Conservation (phyloP, 2,113 vertebrate species). For the Ictalurus furcatus region DNA sequence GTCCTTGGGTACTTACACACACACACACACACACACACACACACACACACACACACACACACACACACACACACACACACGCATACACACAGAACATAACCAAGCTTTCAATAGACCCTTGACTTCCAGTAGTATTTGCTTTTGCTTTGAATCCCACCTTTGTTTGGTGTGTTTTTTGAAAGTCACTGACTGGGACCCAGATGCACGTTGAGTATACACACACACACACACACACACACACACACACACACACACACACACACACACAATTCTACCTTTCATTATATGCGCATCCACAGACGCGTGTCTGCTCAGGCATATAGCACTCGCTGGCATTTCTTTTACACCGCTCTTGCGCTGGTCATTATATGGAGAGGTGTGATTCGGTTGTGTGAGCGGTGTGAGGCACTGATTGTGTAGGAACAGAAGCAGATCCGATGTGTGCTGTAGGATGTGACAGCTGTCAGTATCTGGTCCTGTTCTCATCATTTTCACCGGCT, state of each 20-base stretch:
- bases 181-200: constrained; percentile 38
- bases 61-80: constrained; percentile 15
- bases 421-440: constrained; percentile 27
- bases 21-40: constrained; percentile 8
- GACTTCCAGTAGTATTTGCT: constrained; percentile 46
- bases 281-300: constrained; percentile 28
- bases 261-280: background rate
- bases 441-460: constrained; percentile 44
- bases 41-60: constrained; percentile 17
- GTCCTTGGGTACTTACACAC: constrained; percentile 46
- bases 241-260: constrained; percentile 8
- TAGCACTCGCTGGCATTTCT: constrained; percentile 13
- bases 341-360: constrained; percentile 12
- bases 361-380: constrained; percentile 29
- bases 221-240: constrained; percentile 7
- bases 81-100: constrained; percentile 5
- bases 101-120: constrained; percentile 33
- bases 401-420: constrained; percentile 36
- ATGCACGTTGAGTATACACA: constrained; percentile 33
- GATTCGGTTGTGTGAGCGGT: constrained; percentile 40
- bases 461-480: constrained; percentile 51
- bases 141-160: constrained; percentile 39
- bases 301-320: constrained; percentile 18
- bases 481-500: constrained; percentile 34
- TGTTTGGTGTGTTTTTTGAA: constrained; percentile 44